Evolutionary conservation across 2,888 invertebrate species (phyloP).

Genomic region (Netelia virgata): DNA sequence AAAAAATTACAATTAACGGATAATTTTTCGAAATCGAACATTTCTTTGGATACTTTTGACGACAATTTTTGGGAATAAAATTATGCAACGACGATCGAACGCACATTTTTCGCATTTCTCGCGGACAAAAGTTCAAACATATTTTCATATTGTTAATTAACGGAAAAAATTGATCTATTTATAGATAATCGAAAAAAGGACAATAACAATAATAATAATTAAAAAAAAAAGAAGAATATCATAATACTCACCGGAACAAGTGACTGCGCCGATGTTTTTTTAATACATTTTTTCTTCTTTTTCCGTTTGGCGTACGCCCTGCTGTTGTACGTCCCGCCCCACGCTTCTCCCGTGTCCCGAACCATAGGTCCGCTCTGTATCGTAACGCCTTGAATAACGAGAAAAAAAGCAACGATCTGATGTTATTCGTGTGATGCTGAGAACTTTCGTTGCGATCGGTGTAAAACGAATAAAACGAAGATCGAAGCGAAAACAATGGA

Average conservation of each 20-base stretch:
- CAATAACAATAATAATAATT: background rate
- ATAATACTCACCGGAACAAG: conserved; percentile 77
- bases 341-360: conserved; percentile 72
- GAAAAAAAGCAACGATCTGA: conserved; percentile 42
- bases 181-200: background rate
- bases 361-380: conserved; percentile 82
- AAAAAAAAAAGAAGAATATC: background rate
- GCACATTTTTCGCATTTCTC: too few relatives aligned
- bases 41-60: too few relatives aligned
- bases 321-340: conserved; percentile 44
- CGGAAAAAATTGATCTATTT: background rate
- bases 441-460: conserved; percentile 6
- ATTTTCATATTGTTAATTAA: background rate
- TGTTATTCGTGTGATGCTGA: conserved; percentile 39
- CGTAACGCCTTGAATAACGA: conserved; percentile 81
- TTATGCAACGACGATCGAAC: too few relatives aligned
- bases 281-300: conserved; percentile 81
- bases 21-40: background rate
- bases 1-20: background rate
- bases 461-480: conserved; percentile 21
- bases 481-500: conserved; percentile 15
- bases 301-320: conserved; percentile 78
- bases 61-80: background rate
- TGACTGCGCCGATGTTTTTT: conserved; percentile 81
- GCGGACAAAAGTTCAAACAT: background rate